Percentiles rank a stretch among this genome's conserved stretches.
Conservation (phyloP, 2,797 vertebrate genomes). For the Diplodus sargus region DNA sequence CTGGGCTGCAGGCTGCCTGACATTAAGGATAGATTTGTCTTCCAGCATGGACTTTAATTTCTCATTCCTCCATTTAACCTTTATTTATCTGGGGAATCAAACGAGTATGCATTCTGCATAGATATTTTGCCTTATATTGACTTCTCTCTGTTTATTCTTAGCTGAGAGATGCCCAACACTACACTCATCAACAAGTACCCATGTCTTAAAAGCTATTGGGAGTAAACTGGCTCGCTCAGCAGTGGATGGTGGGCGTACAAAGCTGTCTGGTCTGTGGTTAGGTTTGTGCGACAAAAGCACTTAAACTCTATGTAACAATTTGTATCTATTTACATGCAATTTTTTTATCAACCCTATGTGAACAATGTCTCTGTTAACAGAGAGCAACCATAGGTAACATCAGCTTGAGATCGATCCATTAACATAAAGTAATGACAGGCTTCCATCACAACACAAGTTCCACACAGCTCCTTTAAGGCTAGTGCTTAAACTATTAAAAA, state of each 20-base stretch:
- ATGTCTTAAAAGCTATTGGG: neutral
- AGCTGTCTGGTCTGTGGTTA: neutral
- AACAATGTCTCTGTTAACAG: no score
- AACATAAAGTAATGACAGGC: no score
- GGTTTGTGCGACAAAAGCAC: neutral
- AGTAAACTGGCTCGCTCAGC: conserved; percentile 18
- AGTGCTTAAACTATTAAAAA: neutral
- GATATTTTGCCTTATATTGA: conserved; percentile 24
- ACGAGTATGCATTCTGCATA: conserved; percentile 29
- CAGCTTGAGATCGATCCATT: no score
- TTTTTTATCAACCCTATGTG: no score
- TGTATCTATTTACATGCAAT: no score
- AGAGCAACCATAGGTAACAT: no score
- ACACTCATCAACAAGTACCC: neutral
- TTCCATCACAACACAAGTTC: no score
- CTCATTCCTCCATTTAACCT: conserved; percentile 64
- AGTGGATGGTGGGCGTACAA: neutral
- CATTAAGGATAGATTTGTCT: conserved; percentile 72
- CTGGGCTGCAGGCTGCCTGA: conserved; percentile 48
- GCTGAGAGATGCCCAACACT: neutral
- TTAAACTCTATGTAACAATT: neutral
- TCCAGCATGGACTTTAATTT: conserved; percentile 58
- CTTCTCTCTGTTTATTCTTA: conserved; percentile 1
- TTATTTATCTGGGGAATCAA: conserved; percentile 70
- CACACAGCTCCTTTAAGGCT: neutral